Percentiles rank a stretch among this genome's conserved stretches.
Conservation (phyloP, 2,888 invertebrate genomes). For the Cephonodes hylas region DNA sequence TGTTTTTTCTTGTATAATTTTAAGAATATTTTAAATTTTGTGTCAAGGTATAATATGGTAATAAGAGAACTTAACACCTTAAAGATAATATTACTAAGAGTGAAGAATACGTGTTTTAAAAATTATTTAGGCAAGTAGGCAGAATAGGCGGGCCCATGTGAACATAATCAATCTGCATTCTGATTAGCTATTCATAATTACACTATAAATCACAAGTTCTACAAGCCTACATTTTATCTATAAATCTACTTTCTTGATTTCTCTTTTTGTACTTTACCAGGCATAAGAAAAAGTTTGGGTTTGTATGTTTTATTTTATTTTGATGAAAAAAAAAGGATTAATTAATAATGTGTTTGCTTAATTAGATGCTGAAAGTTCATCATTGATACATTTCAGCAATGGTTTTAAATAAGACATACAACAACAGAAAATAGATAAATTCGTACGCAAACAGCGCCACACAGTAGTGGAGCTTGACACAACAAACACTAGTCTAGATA, state of each 20-base stretch:
- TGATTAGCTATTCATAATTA: background rate
- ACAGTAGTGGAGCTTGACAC: constrained; percentile 2
- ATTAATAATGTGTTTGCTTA: too few species aligned
- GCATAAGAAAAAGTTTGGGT: too few species aligned
- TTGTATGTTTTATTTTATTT: too few species aligned
- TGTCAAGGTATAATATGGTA: too few species aligned
- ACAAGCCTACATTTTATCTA: background rate
- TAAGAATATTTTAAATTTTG: too few species aligned
- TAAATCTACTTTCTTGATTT: background rate
- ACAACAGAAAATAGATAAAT: background rate
- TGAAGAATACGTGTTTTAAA: background rate
- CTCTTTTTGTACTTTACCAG: background rate
- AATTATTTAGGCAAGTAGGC: background rate
- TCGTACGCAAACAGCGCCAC: background rate
- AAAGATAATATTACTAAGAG: too few species aligned
- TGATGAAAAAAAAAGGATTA: too few species aligned
- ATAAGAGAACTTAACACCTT: too few species aligned
- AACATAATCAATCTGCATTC: background rate
- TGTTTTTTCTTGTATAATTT: too few species aligned
- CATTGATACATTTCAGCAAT: background rate
- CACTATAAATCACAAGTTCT: background rate
- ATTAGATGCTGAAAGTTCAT: background rate
- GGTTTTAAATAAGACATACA: background rate
- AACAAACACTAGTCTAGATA: constrained; percentile 19
- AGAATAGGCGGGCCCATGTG: background rate